phyloP scores from a whole-genome alignment of 2,888 invertebrate species.

The Stratiomys singularior region DNA sequence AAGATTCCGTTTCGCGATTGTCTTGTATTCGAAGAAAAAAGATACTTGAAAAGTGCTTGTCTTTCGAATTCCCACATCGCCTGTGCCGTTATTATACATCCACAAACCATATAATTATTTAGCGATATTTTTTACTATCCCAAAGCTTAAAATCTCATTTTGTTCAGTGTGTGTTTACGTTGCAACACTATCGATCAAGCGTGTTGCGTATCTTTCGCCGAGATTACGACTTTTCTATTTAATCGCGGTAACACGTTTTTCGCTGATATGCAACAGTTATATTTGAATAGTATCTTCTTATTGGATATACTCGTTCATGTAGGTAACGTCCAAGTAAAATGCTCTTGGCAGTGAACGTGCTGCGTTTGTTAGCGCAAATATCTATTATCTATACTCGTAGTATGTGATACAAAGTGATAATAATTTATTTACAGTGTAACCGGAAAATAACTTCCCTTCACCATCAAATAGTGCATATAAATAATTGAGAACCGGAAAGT shows the following conservation, averaged over 20 bases:
- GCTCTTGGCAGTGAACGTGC: conserved; percentile 35
- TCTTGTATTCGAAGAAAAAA: not conserved
- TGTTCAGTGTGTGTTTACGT: conserved; percentile 1
- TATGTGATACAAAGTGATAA: conserved; percentile 38
- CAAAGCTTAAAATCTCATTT: not conserved
- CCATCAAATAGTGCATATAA: conserved; percentile 22
- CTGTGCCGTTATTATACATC: not conserved
- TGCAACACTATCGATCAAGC: not conserved
- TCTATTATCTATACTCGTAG: not conserved
- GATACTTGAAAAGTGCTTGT: not conserved
- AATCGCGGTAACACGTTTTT: conserved; percentile 21
- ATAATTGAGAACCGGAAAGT: conserved; percentile 24
- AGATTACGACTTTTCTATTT: conserved; percentile 13
- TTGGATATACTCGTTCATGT: not conserved
- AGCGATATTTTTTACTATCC: not conserved
- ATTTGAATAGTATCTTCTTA: conserved; percentile 18
- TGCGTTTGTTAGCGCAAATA: conserved; percentile 18
- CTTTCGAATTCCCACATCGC: not conserved
- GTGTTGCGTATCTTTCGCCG: not conserved
- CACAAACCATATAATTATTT: not conserved
- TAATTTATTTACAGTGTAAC: conserved; percentile 27
- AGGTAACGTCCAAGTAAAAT: not conserved
- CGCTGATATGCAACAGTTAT: conserved; percentile 17
- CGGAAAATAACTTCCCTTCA: conserved; percentile 39
- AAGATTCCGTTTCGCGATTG: not conserved